phyloP scores from a whole-genome alignment of 92 coral and sea anemone species.

The Montipora capitata region DNA sequence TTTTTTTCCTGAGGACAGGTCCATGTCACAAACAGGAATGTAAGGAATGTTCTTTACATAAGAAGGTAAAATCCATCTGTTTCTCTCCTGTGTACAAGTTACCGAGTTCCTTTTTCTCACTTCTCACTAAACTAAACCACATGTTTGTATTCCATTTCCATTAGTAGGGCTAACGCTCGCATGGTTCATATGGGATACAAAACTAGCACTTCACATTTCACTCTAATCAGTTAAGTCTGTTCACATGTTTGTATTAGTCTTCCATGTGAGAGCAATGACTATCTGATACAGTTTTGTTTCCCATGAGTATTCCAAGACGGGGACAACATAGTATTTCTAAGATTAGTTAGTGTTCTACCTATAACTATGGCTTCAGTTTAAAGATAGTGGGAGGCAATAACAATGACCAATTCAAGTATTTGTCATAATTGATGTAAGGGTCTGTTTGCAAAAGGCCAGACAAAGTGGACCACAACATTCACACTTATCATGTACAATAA shows the following conservation, averaged over 20 bases:
- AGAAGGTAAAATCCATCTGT: slow-evolving; percentile 71
- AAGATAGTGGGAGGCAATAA: neutral
- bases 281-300: neutral
- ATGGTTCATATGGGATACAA: too few relatives aligned
- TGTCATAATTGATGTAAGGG: neutral
- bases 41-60: slow-evolving; percentile 68
- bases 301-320: neutral
- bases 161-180: too few relatives aligned
- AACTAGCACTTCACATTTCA: too few relatives aligned
- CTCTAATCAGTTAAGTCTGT: too few relatives aligned
- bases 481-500: too few relatives aligned
- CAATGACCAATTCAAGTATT: neutral
- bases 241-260: neutral
- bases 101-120: slow-evolving; percentile 47
- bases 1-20: slow-evolving; percentile 68
- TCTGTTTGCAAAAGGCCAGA: neutral
- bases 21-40: slow-evolving; percentile 62
- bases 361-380: neutral
- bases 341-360: neutral
- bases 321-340: neutral
- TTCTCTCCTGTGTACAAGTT: slow-evolving; percentile 48
- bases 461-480: neutral
- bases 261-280: neutral
- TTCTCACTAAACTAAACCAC: neutral
- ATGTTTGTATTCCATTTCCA: neutral